Base-by-base conservation (phyloP, 2,888 invertebrate species). In the Drosophila falleni region DNA sequence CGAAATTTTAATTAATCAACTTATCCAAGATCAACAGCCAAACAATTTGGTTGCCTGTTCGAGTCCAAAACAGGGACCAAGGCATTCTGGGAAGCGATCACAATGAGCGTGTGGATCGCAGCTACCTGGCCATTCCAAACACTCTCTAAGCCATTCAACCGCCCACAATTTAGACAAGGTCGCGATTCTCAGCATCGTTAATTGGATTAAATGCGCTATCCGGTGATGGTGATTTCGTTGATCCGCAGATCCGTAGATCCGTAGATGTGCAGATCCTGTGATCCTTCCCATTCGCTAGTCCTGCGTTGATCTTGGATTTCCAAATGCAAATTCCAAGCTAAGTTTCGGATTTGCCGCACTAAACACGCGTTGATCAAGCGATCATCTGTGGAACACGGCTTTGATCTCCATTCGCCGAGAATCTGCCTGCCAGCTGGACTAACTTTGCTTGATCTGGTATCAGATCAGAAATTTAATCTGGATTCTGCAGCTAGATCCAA, bases 1-100 rank as follows among this genome's bases (percentile, higher is more conserved):
- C 71, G 66, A 89, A 88, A 89, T 87, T 86, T 85, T 88, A 87
- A 89, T 88, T 87, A 85, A 89, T 89, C 81, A 89, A 76, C 67
- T 68, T 72, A 80, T 75, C 79, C 72, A 55, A 64, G 78, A 81
- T 79, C 81, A 80, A 67, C 51, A 29, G 65, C 23, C 49, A 23
- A 31, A 15, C n/a, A 33, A n/a, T 44, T 44, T 13, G 3, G 23
- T 44, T 13, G 58, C 26, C 23, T 37, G 51, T 5, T 53, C 15
- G 37, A 37, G 37, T 51, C 41, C 35, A 41, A 41, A 19, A 23
- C 46, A 61, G 51, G 39, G 16, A 47, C 46, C 39, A 44, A 64
- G 62, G 33, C 47, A 44, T 81, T 87, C 85, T 56, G 69, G 61
- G 87, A 81, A 86, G 39, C 62, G 50, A 53, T 49, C 62, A 42